Conservation (phyloP, 2,113 vertebrate species). For the Corydoras maculifer region DNA sequence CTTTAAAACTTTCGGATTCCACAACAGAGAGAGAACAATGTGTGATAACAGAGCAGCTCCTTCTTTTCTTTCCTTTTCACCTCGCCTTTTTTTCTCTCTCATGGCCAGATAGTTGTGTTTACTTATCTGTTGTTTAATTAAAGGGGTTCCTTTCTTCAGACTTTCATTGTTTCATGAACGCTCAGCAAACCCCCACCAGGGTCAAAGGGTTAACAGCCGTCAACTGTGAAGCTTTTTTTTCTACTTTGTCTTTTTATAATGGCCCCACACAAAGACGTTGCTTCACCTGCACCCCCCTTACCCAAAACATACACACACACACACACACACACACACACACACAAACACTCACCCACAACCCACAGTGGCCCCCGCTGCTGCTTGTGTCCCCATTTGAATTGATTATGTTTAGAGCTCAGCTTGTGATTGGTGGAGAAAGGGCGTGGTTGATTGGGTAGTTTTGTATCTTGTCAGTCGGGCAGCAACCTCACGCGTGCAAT, state of each 20-base stretch:
- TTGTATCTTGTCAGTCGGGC: slow-evolving; percentile 86
- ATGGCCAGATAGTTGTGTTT: slow-evolving; percentile 62
- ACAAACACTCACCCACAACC: slow-evolving; percentile 25
- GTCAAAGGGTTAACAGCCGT: slow-evolving; percentile 84
- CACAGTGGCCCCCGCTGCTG: slow-evolving; percentile 51
- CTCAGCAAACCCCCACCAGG: slow-evolving; percentile 62
- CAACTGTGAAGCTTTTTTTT: slow-evolving; percentile 62
- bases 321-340: slow-evolving; percentile 22
- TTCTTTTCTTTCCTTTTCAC: slow-evolving; percentile 9
- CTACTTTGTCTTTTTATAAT: slow-evolving; percentile 46
- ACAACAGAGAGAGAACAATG: too few relatives aligned
- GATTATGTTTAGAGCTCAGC: slow-evolving; percentile 84
- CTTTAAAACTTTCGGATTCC: too few relatives aligned
- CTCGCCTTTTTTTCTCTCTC: slow-evolving; percentile 42
- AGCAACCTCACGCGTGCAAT: slow-evolving; percentile 85
- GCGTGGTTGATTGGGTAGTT: slow-evolving; percentile 91
- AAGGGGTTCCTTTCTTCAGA: slow-evolving; percentile 57
- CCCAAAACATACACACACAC: background rate
- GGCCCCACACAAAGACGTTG: slow-evolving; percentile 71
- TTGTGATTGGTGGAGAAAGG: slow-evolving; percentile 92
- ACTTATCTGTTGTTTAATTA: slow-evolving; percentile 74
- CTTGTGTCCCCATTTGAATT: slow-evolving; percentile 86
- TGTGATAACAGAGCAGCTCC: too few relatives aligned
- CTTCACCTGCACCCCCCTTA: slow-evolving; percentile 77
- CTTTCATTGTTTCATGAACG: slow-evolving; percentile 66